Base-by-base conservation (phyloP, 2,888 invertebrate genomes). In the Drosophila bunnanda region DNA sequence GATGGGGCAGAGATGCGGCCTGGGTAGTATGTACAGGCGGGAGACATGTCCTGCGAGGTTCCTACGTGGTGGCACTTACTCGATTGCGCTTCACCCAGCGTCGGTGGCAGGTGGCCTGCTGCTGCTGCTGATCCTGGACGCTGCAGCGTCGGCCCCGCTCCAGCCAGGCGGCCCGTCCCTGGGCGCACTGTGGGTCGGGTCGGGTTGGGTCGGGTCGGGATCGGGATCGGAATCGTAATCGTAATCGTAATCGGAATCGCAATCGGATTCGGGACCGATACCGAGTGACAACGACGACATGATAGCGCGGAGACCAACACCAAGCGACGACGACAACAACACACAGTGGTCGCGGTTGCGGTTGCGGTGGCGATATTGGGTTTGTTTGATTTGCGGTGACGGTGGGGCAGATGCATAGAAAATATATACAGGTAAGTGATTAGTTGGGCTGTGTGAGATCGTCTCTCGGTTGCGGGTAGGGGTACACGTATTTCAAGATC, bases 11-110 rank as follows among this genome's bases (percentile, higher is more conserved):
- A 20, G 20, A 44, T 13, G n/a, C 20, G 12, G 38, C 13, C 25
- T 32, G 34, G 44, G 28, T 20, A 32, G 20, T 61, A 66, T 62
- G 36, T 70, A 68, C 68, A 81, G 54, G 72, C 22, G 32, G 52
- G 54, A 55, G 58, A 25, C 20, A 6, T 22, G 32, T 50, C 50
- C 50, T 50, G 50, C 20, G 50, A 22, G 61, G 50, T 44, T 66
- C 67, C 77, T 79, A 71, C 67, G 75, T 78, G 78, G 66, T 62
- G 54, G 20, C 72, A 89, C 90, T 93, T 94, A 97, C 97, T 94
- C 96, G 94, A 94, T 97, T 97, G 93, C 96, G 95, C 93, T 96
- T 96, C 94, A 96, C 96, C 97, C 97, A 97, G 93, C 95, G 94
- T 82, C 95, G 94, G 92, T 95, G 94, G 90, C 94, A 93, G 91